phyloP scores from a whole-genome alignment of 2,888 invertebrate species.

The Chrysina gloriosa region DNA sequence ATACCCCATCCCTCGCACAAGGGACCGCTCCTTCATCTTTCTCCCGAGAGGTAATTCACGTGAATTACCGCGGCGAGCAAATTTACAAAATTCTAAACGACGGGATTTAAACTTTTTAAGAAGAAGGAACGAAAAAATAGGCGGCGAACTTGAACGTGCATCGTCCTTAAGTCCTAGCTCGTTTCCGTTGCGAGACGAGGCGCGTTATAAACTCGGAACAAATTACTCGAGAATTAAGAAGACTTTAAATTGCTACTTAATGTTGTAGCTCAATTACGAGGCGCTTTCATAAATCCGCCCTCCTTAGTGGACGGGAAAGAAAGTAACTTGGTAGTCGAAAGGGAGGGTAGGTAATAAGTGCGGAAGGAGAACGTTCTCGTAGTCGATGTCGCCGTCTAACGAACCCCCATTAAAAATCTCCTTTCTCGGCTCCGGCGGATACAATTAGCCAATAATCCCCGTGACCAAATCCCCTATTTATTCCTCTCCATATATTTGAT shows the following conservation, averaged over 20 bases:
- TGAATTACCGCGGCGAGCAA: conserved; percentile 32
- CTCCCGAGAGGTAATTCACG: conserved; percentile 12
- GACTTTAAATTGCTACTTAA: conserved; percentile 46
- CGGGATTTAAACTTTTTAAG: conserved; percentile 30
- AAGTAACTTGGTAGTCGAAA: background rate
- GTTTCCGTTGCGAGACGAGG: background rate
- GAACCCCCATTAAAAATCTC: conserved; percentile 54
- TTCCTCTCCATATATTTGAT: conserved; percentile 61
- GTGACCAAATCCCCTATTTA: conserved; percentile 59
- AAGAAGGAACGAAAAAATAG: background rate
- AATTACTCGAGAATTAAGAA: conserved; percentile 40
- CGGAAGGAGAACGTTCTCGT: too few relatives aligned
- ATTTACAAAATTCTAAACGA: conserved; percentile 37
- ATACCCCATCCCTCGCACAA: background rate
- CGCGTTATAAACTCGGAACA: conserved; percentile 38
- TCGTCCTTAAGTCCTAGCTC: too few relatives aligned
- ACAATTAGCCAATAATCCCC: conserved; percentile 62
- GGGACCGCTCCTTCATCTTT: background rate
- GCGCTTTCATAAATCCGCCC: conserved; percentile 46
- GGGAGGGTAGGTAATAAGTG: background rate
- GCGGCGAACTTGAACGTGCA: background rate
- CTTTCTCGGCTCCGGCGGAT: conserved; percentile 47
- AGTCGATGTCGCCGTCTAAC: too few relatives aligned
- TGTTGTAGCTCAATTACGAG: conserved; percentile 47
- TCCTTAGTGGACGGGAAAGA: conserved; percentile 11